Evolutionary conservation across 2,888 invertebrate species (phyloP).

Genomic region (Hymenopus coronatus): DNA sequence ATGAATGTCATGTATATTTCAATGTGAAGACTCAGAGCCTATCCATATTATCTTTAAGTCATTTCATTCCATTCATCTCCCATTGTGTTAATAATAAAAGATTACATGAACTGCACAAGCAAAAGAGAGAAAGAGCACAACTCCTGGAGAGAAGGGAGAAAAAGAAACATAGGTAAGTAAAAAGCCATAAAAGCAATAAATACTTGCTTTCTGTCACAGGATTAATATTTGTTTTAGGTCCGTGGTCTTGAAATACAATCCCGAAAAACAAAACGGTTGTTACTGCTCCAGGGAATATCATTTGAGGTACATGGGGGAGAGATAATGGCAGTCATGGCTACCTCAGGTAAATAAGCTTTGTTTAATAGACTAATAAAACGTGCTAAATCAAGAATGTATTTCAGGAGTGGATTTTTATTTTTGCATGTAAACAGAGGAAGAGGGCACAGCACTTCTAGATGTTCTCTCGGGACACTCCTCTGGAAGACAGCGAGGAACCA

Average conservation of each 20-base stretch:
- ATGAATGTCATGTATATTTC: too few species aligned
- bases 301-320: conserved; percentile 90
- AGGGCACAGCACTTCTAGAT: conserved; percentile 83
- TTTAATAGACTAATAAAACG: neutral
- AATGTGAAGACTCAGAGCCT: too few species aligned
- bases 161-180: too few species aligned
- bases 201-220: too few species aligned
- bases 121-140: too few species aligned
- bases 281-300: conserved; percentile 70
- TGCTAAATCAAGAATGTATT: neutral
- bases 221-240: conserved; percentile 47
- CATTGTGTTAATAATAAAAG: too few species aligned
- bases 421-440: conserved; percentile 57
- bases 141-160: too few species aligned
- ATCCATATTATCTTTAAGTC: too few species aligned
- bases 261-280: conserved; percentile 52
- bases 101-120: too few species aligned
- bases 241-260: conserved; percentile 63
- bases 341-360: conserved; percentile 47
- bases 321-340: conserved; percentile 85
- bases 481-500: conserved; percentile 65
- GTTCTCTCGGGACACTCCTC: conserved; percentile 73
- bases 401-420: conserved; percentile 9
- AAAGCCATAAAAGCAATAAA: too few species aligned
- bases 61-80: too few species aligned